Conservation (phyloP, 2,797 vertebrate species). For the Onychomys leucogaster region DNA sequence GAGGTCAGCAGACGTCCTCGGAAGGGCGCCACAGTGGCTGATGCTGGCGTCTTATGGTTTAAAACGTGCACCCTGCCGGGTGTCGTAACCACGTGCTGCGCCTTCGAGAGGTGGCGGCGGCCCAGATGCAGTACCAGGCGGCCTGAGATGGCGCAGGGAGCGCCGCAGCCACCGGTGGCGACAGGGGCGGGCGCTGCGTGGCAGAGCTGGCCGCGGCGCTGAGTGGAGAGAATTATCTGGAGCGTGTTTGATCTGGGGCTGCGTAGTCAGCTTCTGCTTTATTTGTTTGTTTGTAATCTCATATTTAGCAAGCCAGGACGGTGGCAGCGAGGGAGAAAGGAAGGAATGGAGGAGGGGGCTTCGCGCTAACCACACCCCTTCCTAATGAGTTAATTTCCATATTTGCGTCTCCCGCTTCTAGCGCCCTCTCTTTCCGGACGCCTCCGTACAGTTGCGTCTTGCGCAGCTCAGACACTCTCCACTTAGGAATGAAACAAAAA, state of each 20-base stretch:
- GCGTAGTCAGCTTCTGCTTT: conserved; percentile 62
- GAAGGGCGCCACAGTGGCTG: conserved; percentile 20
- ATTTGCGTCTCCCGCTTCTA: conserved; percentile 83
- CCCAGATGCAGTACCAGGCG: neutral
- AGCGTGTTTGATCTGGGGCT: conserved; percentile 65
- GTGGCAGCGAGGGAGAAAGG: conserved; percentile 67
- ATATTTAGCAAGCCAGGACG: conserved; percentile 73
- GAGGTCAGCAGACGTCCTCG: conserved; percentile 22
- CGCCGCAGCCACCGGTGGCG: neutral
- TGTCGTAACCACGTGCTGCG: conserved; percentile 75
- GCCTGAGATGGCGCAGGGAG: neutral
- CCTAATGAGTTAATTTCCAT: conserved; percentile 88
- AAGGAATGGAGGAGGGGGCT: conserved; percentile 71
- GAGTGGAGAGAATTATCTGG: conserved; percentile 61
- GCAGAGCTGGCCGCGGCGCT: conserved; percentile 18
- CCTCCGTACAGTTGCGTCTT: conserved; percentile 74
- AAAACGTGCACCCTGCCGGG: neutral
- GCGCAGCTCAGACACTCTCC: conserved; percentile 79
- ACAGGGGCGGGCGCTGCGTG: conserved; percentile 7
- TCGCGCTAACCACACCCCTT: conserved; percentile 83
- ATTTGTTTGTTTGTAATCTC: conserved; percentile 81
- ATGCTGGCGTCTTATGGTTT: conserved; percentile 26
- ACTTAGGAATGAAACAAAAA: conserved; percentile 51
- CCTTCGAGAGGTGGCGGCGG: conserved; percentile 62
- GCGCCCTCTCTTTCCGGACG: conserved; percentile 81